Conservation (phyloP, 2,113 vertebrate genomes). For the Nycticryphes semicollaris region DNA sequence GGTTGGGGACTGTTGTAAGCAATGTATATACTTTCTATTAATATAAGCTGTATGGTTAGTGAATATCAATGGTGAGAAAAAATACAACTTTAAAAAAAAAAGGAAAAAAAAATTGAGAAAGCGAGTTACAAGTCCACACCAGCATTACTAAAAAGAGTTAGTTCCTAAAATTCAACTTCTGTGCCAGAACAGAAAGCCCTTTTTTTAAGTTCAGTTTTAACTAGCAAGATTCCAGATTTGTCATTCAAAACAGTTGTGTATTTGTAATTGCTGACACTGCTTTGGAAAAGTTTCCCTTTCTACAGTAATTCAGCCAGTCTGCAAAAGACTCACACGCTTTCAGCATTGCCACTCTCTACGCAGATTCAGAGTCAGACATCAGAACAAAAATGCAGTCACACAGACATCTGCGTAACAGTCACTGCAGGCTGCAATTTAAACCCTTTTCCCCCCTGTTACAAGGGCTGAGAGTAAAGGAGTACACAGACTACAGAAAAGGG, state of each 20-base stretch:
- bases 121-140: fast-evolving
- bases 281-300: background rate
- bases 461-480: background rate
- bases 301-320: background rate
- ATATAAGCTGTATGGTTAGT: background rate
- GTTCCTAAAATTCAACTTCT: background rate
- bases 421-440: background rate
- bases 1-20: background rate
- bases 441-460: background rate
- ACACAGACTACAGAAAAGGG: background rate
- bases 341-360: background rate
- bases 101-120: fast-evolving
- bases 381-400: background rate
- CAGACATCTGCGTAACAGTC: background rate
- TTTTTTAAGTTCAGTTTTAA: background rate
- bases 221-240: background rate
- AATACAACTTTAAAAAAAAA: background rate
- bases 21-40: background rate
- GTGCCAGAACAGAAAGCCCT: background rate
- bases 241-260: background rate
- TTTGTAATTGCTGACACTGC: background rate
- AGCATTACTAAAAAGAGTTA: background rate
- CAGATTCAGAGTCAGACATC: background rate
- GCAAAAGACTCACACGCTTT: background rate
- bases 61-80: background rate